Conservation (phyloP, 2,113 vertebrate genomes). For the Motacilla alba region DNA sequence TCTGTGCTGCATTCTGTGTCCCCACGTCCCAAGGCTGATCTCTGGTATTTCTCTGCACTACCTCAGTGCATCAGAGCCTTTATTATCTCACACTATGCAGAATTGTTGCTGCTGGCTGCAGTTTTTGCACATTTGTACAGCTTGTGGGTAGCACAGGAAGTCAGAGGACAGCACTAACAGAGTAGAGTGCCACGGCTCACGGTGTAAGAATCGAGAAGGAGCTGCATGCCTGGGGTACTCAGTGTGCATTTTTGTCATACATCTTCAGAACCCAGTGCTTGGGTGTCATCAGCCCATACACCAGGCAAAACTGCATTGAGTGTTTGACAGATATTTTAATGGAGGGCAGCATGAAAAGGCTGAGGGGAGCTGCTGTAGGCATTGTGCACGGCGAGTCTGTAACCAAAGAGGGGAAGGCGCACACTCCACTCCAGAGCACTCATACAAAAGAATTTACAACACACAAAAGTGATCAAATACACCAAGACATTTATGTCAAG, state of each 20-base stretch:
- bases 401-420: background rate
- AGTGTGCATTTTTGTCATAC: background rate
- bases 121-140: background rate
- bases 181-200: accelerated
- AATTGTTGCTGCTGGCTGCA: background rate
- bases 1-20: background rate
- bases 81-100: background rate
- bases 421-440: accelerated
- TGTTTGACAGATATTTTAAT: background rate
- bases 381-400: too few relatives aligned
- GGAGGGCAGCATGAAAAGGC: background rate
- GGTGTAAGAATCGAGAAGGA: accelerated
- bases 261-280: background rate
- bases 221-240: background rate
- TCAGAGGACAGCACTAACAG: background rate
- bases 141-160: background rate
- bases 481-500: background rate
- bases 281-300: background rate
- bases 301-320: background rate
- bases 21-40: background rate
- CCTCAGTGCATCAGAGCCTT: background rate
- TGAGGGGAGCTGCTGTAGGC: background rate
- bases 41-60: background rate
- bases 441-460: background rate
- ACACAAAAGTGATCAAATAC: background rate